phyloP scores from a whole-genome alignment of 2,113 vertebrate species.

The Hucho hucho region DNA sequence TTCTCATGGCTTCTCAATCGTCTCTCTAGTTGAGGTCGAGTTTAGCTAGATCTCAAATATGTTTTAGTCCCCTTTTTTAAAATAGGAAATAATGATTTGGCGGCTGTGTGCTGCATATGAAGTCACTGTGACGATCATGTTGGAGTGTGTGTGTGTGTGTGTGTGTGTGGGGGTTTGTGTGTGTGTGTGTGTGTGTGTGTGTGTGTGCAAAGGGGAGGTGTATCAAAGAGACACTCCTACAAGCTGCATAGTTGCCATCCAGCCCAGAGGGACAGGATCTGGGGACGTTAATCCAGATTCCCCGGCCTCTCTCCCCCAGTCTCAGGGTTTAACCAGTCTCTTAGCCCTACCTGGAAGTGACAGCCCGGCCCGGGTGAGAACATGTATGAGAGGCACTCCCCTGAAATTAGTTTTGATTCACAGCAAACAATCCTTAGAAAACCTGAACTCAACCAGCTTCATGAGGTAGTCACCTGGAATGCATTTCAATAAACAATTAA shows the following conservation, averaged over 20 bases:
- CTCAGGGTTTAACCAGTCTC: constrained; percentile 35
- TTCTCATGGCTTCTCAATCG: constrained; percentile 13
- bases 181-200: neutral
- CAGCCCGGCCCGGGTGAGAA: constrained; percentile 33
- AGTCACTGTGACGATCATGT: neutral
- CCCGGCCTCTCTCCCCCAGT: constrained; percentile 19
- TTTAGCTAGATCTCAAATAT: constrained; percentile 38
- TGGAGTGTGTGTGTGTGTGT: neutral
- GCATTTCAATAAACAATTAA: too few relatives aligned
- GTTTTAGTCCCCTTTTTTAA: constrained; percentile 16
- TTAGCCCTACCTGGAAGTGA: constrained; percentile 65
- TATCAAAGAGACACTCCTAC: constrained; percentile 27
- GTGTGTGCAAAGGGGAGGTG: constrained; percentile 17
- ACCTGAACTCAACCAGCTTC: too few relatives aligned
- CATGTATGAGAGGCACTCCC: neutral
- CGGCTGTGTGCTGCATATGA: constrained; percentile 1
- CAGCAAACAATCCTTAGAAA: neutral
- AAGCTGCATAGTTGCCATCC: constrained; percentile 15
- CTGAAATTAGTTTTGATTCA: neutral
- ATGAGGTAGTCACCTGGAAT: too few relatives aligned
- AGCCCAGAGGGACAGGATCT: constrained; percentile 57
- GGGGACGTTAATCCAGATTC: constrained; percentile 68
- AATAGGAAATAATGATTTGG: constrained; percentile 43
- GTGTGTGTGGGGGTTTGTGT: too few relatives aligned
- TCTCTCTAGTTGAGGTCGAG: constrained; percentile 10